Conservation (phyloP, 2,888 invertebrate species). For the Drosophila glabriapex region DNA sequence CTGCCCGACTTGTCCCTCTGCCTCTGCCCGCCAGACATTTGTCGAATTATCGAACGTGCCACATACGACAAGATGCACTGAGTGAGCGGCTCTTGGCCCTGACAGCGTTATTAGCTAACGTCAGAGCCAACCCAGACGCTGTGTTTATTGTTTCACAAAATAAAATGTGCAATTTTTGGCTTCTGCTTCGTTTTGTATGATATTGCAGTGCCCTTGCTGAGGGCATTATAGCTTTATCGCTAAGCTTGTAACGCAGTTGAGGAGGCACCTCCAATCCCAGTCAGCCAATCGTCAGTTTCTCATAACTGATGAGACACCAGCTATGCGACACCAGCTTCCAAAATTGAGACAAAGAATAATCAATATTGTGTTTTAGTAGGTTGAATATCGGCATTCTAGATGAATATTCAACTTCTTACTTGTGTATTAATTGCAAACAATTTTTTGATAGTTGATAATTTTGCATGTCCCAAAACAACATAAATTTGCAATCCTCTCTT, state of each 20-base stretch:
- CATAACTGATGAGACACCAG: neutral
- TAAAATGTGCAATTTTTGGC: neutral
- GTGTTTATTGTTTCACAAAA: neutral
- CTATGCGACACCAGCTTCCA: too few relatives aligned
- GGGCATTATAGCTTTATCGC: neutral
- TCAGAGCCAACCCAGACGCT: slow-evolving; percentile 13
- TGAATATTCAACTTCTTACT: neutral
- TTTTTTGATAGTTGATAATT: neutral
- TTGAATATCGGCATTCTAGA: neutral
- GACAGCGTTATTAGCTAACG: slow-evolving; percentile 44
- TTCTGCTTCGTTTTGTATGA: neutral
- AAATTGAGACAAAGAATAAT: neutral
- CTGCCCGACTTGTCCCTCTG: neutral
- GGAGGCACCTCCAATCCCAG: neutral
- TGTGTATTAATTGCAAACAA: neutral
- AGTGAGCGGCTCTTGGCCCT: slow-evolving; percentile 18
- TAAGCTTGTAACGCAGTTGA: neutral
- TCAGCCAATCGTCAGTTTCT: neutral
- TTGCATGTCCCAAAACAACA: neutral
- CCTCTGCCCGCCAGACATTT: slow-evolving; percentile 1
- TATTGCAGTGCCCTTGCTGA: neutral
- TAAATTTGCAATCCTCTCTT: rapidly evolving
- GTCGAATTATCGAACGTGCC: slow-evolving; percentile 33
- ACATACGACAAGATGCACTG: slow-evolving; percentile 21
- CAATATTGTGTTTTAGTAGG: neutral